phyloP scores from a whole-genome alignment of 1,140 invertebrate species.

The Prorops nasuta region DNA sequence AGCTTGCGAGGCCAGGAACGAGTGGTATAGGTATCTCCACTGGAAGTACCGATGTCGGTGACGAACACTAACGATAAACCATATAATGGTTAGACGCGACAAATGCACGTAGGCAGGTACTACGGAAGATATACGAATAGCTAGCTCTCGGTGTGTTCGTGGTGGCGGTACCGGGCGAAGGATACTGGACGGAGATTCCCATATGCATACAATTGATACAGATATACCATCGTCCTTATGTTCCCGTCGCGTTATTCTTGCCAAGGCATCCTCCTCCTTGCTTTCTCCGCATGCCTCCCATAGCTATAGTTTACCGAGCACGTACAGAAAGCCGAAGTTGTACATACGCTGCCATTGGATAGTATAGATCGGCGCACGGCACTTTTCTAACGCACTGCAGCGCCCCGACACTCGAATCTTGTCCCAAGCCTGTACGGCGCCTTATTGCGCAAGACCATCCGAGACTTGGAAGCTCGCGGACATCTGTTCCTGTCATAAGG shows the following conservation, averaged over 20 bases:
- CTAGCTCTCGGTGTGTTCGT: no score
- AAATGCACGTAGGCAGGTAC: constrained; percentile 42
- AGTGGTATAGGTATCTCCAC: no score
- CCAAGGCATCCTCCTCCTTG: no score
- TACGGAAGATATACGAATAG: no score
- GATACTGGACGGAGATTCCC: constrained; percentile 9
- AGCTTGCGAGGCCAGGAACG: no score
- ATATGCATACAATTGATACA: constrained; percentile 59
- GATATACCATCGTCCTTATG: constrained; percentile 56
- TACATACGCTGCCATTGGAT: no score
- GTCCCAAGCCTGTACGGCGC: constrained; percentile 41
- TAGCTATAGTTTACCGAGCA: constrained; percentile 34
- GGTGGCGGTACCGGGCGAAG: constrained; percentile 5
- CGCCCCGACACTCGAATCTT: constrained; percentile 18
- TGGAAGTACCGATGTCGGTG: no score
- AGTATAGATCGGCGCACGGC: no score
- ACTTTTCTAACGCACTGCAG: no score
- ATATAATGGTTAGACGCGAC: constrained; percentile 53
- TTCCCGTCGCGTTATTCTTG: constrained; percentile 26
- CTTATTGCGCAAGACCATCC: constrained; percentile 44
- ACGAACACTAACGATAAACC: constrained; percentile 54
- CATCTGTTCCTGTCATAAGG: constrained; percentile 55
- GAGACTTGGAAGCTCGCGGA: constrained; percentile 48
- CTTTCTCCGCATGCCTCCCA: no score
- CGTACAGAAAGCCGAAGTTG: no score